Conservation (phyloP, 1,140 invertebrate species). For the Homarus americanus region DNA sequence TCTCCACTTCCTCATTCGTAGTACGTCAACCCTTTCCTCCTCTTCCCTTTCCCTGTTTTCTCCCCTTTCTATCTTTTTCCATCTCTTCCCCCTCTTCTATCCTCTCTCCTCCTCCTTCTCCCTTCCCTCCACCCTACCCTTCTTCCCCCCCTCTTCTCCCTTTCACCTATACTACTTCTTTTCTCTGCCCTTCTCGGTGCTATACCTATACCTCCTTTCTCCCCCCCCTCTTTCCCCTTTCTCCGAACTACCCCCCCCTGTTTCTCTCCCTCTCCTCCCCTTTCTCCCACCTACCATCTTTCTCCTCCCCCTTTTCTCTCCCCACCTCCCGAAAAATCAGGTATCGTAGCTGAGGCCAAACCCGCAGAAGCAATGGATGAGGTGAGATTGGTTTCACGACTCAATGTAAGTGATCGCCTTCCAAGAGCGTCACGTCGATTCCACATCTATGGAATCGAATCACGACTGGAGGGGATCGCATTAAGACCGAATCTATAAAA, state of each 20-base stretch:
- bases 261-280: slow-evolving; percentile 8
- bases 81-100: not conserved
- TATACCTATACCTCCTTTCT: too few species aligned
- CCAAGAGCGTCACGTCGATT: slow-evolving; percentile 29
- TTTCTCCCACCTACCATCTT: not conserved
- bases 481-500: slow-evolving; percentile 38
- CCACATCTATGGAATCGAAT: slow-evolving; percentile 59
- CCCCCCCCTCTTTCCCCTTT: slow-evolving; percentile 17
- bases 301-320: not conserved
- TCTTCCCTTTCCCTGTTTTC: not conserved
- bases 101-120: not conserved
- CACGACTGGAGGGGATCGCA: slow-evolving; percentile 32
- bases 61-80: not conserved
- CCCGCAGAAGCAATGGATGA: not conserved
- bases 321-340: slow-evolving; percentile 12
- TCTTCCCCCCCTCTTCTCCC: too few species aligned
- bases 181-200: not conserved
- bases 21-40: too few species aligned
- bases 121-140: not conserved
- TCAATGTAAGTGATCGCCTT: slow-evolving; percentile 47
- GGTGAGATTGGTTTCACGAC: slow-evolving; percentile 40
- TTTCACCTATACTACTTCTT: too few species aligned
- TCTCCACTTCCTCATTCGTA: too few species aligned
- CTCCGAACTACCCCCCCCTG: not conserved
- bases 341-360: slow-evolving; percentile 42